Base-by-base conservation (phyloP, 2,113 vertebrate species). In the Polypterus bichir region DNA sequence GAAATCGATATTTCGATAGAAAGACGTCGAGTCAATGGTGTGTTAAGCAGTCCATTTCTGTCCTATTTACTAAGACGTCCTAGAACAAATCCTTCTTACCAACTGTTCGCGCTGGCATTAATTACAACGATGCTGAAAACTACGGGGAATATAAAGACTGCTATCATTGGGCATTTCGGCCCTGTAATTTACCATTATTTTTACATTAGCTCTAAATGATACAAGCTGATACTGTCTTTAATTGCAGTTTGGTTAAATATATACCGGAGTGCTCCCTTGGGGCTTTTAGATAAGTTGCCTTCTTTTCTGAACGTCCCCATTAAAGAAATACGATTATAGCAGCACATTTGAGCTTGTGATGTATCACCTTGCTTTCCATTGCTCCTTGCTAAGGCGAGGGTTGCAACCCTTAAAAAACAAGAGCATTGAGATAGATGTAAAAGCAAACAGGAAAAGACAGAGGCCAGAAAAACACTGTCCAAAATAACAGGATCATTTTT, bases 201-300 rank as follows among this genome's bases (percentile, higher is more conserved):
- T 92, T 95, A 91, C 92, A 98, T 98, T 98, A 97, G 85, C 86
- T 94, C 86, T 97, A 98, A 98, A 97, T 98, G 94, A 97, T 96
- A 94, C 92, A 92, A 92, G 91, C 92, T 94, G 94, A 97, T 97
- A 91, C 87, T 86, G 83, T 90, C 92, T 93, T 97, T 98, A 97
- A 98, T 97, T 97, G 92, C 90, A 89, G 88, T 86, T 89, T 91
- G 89, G 90, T 94, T 96, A 94, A 93, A 92, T 97, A 91, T 91
- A 86, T 90, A 86, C 86, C 79, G 77, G 86, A 91, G 84, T 69
- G 83, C 72, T 88, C 93, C 90, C 89, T 8, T 56, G 91, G 86
- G 93, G 73, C 87, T 76, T 75, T 72, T 82, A 86, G 83, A 88
- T 84, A 91, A 90, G 81, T 84, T 87, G 78, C 81, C 72, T 79